phyloP scores from a whole-genome alignment of 2,797 vertebrate genomes.

The Enoplosus armatus region DNA sequence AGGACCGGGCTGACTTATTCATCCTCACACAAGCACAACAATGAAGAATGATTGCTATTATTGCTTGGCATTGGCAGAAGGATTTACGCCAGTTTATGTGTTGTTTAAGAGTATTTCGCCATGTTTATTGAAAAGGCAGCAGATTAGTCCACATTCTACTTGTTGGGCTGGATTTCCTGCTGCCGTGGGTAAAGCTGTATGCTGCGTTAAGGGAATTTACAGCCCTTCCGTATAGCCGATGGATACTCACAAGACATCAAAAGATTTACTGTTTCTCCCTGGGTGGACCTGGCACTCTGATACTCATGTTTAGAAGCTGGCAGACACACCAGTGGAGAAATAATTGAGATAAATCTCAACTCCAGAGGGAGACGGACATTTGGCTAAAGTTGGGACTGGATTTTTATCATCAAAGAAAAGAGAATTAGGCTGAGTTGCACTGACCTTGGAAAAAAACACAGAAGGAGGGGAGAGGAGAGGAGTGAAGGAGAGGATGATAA shows the following conservation, averaged over 20 bases:
- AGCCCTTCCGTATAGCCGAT: constrained; percentile 51
- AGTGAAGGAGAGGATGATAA: constrained; percentile 48
- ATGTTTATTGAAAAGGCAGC: constrained; percentile 68
- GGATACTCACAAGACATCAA: constrained; percentile 75
- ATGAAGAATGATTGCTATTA: constrained; percentile 55
- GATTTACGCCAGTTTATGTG: constrained; percentile 69
- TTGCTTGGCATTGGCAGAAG: constrained; percentile 44
- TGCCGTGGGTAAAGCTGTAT: constrained; percentile 55
- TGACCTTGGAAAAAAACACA: constrained; percentile 77
- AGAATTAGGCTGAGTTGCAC: constrained; percentile 64
- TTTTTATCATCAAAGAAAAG: constrained; percentile 77
- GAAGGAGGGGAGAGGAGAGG: constrained; percentile 17
- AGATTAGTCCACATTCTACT: constrained; percentile 74
- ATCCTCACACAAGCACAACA: constrained; percentile 50
- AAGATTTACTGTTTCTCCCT: constrained; percentile 71
- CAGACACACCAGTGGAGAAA: constrained; percentile 61
- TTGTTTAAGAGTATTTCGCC: constrained; percentile 63
- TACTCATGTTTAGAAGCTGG: constrained; percentile 75
- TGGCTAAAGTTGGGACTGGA: constrained; percentile 68
- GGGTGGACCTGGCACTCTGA: constrained; percentile 66
- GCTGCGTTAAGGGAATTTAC: constrained; percentile 70
- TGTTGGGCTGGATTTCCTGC: constrained; percentile 69
- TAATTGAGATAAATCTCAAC: constrained; percentile 82
- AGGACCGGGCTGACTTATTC: constrained; percentile 51
- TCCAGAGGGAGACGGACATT: constrained; percentile 69